phyloP scores from a whole-genome alignment of 2,888 invertebrate species.

The Brachyptera putata region DNA sequence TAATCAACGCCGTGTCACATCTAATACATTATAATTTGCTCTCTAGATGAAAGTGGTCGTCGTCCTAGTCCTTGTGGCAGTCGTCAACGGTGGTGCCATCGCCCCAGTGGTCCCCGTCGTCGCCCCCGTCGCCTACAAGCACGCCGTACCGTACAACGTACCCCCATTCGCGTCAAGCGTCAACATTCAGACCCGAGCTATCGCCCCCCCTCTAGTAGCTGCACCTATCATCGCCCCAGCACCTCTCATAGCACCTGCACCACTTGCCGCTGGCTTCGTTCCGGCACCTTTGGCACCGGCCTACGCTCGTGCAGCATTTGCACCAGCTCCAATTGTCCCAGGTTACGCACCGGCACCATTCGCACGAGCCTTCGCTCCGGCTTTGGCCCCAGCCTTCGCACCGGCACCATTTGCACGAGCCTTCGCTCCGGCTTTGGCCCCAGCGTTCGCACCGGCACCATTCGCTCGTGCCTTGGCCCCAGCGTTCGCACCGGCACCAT shows the following conservation, averaged over 20 bases:
- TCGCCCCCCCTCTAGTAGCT: constrained; percentile 34
- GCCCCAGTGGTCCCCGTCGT: constrained; percentile 13
- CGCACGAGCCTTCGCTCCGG: background rate
- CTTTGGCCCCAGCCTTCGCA: background rate
- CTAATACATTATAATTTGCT: too few relatives aligned
- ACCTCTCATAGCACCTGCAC: constrained; percentile 23
- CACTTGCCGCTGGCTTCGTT: constrained; percentile 23
- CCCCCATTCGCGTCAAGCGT: constrained; percentile 24
- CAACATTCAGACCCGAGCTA: constrained; percentile 30
- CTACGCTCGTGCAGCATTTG: background rate
- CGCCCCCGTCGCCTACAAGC: constrained; percentile 36
- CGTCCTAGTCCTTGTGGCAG: background rate
- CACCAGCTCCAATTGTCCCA: background rate
- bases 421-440: background rate
- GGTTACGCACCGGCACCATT: background rate
- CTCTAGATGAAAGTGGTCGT: constrained; percentile 1
- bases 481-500: background rate
- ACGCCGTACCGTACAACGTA: constrained; percentile 37
- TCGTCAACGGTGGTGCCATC: background rate
- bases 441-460: background rate
- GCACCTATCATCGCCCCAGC: constrained; percentile 30
- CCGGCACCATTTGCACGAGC: background rate
- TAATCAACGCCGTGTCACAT: too few relatives aligned
- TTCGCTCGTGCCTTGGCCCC: background rate
- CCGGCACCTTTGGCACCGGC: constrained; percentile 43